Evolutionary conservation across 2,888 invertebrate genomes (phyloP), one percentile per base, ranked within the genome.

Genomic region (Entomobrya proxima): DNA sequence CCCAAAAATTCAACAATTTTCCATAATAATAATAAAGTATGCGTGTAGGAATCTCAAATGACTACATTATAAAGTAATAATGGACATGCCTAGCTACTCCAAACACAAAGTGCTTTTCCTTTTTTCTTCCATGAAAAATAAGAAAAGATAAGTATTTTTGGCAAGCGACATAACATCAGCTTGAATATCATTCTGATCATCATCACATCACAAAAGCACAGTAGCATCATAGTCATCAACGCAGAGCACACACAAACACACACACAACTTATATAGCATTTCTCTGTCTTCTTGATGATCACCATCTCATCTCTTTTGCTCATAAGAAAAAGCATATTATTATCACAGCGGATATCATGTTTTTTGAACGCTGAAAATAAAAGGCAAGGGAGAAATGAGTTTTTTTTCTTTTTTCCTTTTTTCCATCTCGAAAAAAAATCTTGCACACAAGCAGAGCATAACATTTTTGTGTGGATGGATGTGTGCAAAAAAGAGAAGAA

Each of bases 381-480:
- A 69, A 11, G 69, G 44, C 40, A 40, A 69, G 69, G 27, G 13
- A 24, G 47, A 40, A 50, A 72, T 72, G 47, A 52, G 50, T 74
- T 52, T 74, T 32, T 24, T 74, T 32, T 40, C 21, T 44, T 13
- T 15, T 44, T 15, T 64, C 21, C 24, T 18, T 64, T 69, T n/a
- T 44, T 69, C 21, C 67, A 40, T 67, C 24, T 44, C 44, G n/a
- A n/a, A n/a, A n/a, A n/a, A n/a, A 27, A 69, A 69, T 69, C 74
- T 52, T 50, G 18, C 50, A 50, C 50, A 50, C n/a, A 67, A 79
- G 50, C 67, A 69, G 52, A 80, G 69, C 52, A 69, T 32, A 69
- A 80, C 67, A 55, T 32, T 76, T 55, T 76, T 76, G 76, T 76
- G 76, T 58, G 55, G 40, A 55, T 76, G 58, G 76, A 76, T 76